These are phyloP conservation scores for Rhinophrynus dorsalis DNA, from an alignment of 2,797 vertebrate species.

Conservation along the genomic window DNA sequence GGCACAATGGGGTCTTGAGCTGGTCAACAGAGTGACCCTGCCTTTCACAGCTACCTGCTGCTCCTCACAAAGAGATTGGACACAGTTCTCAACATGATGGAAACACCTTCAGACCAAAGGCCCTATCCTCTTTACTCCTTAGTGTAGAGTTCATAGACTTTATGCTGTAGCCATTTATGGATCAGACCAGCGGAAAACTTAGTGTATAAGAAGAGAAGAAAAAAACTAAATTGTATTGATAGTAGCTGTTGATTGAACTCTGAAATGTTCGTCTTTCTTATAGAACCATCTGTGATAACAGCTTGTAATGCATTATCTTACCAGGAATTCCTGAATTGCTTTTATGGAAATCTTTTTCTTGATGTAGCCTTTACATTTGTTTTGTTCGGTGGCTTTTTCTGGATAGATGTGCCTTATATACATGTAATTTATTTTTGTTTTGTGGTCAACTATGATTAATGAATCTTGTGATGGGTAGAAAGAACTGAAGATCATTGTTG, in stretches of 20 bases:
- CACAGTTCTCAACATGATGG: constrained; percentile 89
- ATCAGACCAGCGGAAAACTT: neutral
- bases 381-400: neutral
- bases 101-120: constrained; percentile 63
- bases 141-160: constrained; percentile 20
- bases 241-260: constrained; percentile 11
- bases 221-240: constrained; percentile 23
- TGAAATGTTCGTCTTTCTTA: constrained; percentile 16
- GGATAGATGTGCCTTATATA: constrained; percentile 21
- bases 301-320: constrained; percentile 29
- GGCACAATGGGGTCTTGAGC: constrained; percentile 70
- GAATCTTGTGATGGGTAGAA: constrained; percentile 18
- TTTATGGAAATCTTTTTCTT: neutral
- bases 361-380: neutral
- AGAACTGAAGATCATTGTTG: constrained; percentile 1
- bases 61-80: constrained; percentile 86
- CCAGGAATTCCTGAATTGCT: neutral
- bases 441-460: constrained; percentile 37
- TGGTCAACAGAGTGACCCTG: constrained; percentile 67
- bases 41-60: constrained; percentile 93
- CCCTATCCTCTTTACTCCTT: constrained; percentile 46
- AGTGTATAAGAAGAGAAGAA: neutral
- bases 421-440: constrained; percentile 33
- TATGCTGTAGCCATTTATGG: constrained; percentile 14
- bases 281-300: constrained; percentile 38